Evolutionary conservation across 1,140 invertebrate species (phyloP).

Genomic region (Lineus longissimus): DNA sequence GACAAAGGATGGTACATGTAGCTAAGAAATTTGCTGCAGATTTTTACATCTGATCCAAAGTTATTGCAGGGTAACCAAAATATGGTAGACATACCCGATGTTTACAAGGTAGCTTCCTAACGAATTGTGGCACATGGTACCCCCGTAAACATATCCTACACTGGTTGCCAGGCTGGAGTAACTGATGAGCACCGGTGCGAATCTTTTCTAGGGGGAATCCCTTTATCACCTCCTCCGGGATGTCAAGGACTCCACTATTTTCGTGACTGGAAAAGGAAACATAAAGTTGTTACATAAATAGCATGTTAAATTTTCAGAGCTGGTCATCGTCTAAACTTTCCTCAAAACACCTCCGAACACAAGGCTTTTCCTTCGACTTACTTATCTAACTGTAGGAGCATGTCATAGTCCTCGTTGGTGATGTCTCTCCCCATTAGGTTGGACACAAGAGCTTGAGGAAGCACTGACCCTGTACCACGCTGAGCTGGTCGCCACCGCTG

Average conservation of each 20-base stretch:
- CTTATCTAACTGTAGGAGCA: constrained; percentile 50
- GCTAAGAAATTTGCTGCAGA: no score
- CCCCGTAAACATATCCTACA: constrained; percentile 47
- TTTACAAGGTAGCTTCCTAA: constrained; percentile 49
- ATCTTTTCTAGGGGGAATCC: constrained; percentile 43
- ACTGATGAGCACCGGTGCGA: constrained; percentile 26
- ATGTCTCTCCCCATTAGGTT: constrained; percentile 47
- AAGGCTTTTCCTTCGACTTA: constrained; percentile 19
- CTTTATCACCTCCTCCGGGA: constrained; percentile 45
- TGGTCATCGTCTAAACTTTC: no score
- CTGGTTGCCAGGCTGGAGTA: constrained; percentile 45
- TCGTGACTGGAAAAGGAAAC: background rate
- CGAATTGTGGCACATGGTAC: constrained; percentile 38
- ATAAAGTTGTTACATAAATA: no score
- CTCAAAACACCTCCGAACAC: no score
- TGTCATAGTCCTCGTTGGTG: constrained; percentile 48
- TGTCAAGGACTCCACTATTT: constrained; percentile 11
- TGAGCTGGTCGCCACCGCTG: constrained; percentile 46
- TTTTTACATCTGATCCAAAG: no score
- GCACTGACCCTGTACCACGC: constrained; percentile 32
- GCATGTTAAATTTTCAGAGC: no score
- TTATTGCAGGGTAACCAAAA: no score
- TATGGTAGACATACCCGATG: no score
- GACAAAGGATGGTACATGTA: no score
- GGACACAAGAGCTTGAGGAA: constrained; percentile 43